Evolutionary conservation across 1,140 invertebrate species (phyloP).

Genomic region (Oreohelix idahoensis): DNA sequence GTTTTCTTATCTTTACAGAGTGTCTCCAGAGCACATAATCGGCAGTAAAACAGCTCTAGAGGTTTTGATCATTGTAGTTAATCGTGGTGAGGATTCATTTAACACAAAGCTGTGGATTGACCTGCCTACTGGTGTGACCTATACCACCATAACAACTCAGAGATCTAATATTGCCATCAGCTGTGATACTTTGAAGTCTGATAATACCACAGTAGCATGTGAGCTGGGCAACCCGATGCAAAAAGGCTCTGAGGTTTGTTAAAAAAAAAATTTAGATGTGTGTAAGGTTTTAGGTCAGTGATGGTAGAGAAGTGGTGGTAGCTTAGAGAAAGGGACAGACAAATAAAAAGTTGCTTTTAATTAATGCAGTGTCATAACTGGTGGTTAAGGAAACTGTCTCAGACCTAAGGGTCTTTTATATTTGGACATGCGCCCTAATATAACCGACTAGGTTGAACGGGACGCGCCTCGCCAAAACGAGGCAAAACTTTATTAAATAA

Average conservation of each 20-base stretch:
- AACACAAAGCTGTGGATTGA: conserved; percentile 87
- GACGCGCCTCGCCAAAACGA: too few species aligned
- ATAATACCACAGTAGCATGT: conserved; percentile 55
- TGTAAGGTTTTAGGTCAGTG: too few species aligned
- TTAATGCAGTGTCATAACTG: too few species aligned
- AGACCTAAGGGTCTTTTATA: too few species aligned
- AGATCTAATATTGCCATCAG: conserved; percentile 53
- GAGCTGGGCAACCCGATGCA: conserved; percentile 68
- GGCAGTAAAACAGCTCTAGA: conserved; percentile 84
- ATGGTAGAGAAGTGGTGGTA: too few species aligned
- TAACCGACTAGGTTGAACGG: too few species aligned
- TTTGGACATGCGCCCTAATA: too few species aligned
- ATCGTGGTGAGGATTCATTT: conserved; percentile 90
- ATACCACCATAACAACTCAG: conserved; percentile 64
- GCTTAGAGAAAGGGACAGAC: too few species aligned
- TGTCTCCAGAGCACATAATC: conserved; percentile 83
- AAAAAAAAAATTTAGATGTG: too few species aligned
- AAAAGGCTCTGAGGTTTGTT: conserved; percentile 48
- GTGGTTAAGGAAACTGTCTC: too few species aligned
- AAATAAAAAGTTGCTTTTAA: too few species aligned
- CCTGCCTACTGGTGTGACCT: conserved; percentile 82
- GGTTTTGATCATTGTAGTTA: conserved; percentile 85
- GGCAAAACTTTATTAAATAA: too few species aligned
- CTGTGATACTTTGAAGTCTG: conserved; percentile 44
- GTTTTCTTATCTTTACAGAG: conserved; percentile 73